Base-by-base conservation (phyloP, 1,140 invertebrate genomes). In the Neodiprion pinetum region DNA sequence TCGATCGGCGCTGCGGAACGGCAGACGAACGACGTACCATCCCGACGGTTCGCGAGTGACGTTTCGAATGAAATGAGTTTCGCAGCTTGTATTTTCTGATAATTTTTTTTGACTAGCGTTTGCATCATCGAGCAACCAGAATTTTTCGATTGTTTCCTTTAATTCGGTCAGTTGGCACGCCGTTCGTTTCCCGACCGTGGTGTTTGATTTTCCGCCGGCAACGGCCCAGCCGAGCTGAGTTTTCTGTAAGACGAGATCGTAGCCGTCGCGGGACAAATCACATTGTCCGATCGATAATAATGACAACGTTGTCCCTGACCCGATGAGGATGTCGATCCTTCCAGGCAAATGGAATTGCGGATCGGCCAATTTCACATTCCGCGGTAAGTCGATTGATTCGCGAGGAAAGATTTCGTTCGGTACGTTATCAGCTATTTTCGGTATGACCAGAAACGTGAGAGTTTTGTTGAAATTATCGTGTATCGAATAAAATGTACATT, bases 21-120 rank as follows among this genome's bases (percentile, higher is more conserved):
- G 76, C 48, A 80, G 53, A 21, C 67, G 48, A 5, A 81, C 78
- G 14, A 76, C 21, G 70, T 74, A 80, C 67, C 78, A 10, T 1
- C 76, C 78, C 11, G 48, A 9, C 12, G 14, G 8, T 1, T 74
- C 72, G 28, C 73, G 67, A 10, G 9, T 17, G 12, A 23, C 14
- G 50, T 73, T 48, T 67, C 49, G 50, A 0, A 0, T 17, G 53
- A 49, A 76, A 72, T 74, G 72, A 10, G 28, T n/a, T 48, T 76
- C 70, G 47, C 75, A 72, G 3, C 1, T 7, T 1, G 4, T 1
- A 7, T 76, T 71, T 14, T 71, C 70, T 5, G 17, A 11, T 17
- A 50, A 61, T 21, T n/a, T 2, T 10, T 0, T 53, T 7, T 14
- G 3, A 1, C 48, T 5, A 3, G 61, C 47, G 40, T 2, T 40